Evolutionary conservation across 1,140 invertebrate species (phyloP).

Genomic region (Heterodera schachtii): DNA sequence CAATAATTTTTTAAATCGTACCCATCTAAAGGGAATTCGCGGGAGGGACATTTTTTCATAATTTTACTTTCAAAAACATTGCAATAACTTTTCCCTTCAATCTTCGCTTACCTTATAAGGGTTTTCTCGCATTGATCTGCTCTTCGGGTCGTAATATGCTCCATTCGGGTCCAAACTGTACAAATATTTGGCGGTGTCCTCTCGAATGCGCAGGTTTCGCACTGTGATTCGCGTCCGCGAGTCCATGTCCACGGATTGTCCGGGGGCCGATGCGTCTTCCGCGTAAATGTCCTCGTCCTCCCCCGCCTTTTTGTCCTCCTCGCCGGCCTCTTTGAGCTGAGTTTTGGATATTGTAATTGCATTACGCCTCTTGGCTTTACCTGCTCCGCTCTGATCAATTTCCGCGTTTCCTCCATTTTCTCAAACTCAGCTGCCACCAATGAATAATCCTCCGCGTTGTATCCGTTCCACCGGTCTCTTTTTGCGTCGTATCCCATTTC

Average conservation of each 20-base stretch:
- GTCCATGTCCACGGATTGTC: slow-evolving; percentile 78
- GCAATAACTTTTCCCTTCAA: too few species aligned
- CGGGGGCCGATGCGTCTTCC: slow-evolving; percentile 84
- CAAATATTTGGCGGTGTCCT: slow-evolving; percentile 96
- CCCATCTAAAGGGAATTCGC: too few species aligned
- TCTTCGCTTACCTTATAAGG: slow-evolving; percentile 74
- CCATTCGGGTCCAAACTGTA: slow-evolving; percentile 94
- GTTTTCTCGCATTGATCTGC: slow-evolving; percentile 96
- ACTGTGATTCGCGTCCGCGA: slow-evolving; percentile 95
- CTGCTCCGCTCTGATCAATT: slow-evolving; percentile 57
- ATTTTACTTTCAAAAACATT: too few species aligned
- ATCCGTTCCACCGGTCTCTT: slow-evolving; percentile 95
- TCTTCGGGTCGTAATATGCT: slow-evolving; percentile 92
- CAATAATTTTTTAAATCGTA: too few species aligned
- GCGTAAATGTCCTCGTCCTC: slow-evolving; percentile 71
- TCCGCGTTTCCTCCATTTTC: slow-evolving; percentile 81
- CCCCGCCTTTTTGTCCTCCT: slow-evolving; percentile 58
- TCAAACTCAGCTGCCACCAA: slow-evolving; percentile 83
- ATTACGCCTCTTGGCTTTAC: slow-evolving; percentile 5
- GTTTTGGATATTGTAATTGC: too few species aligned
- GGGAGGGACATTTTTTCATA: slow-evolving; percentile 3
- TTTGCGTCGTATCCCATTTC: slow-evolving; percentile 75
- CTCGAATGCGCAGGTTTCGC: slow-evolving; percentile 91
- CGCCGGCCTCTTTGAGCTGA: slow-evolving; percentile 62
- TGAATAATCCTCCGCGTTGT: slow-evolving; percentile 82